Base-by-base conservation (phyloP, 2,888 invertebrate genomes). In the Mayetiola destructor region DNA sequence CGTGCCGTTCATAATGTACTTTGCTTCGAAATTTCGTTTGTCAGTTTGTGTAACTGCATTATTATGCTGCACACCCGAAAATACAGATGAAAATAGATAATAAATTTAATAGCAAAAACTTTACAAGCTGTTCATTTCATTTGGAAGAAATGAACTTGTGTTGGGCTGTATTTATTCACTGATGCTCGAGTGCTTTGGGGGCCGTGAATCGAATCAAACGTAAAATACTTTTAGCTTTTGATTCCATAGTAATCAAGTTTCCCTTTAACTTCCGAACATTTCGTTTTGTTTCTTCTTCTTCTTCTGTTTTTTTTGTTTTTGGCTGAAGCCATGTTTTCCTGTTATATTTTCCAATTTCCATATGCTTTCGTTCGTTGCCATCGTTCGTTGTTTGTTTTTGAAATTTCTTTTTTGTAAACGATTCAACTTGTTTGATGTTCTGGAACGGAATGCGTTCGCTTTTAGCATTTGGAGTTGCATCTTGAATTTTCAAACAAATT, bases 351-450 rank as follows among this genome's bases (percentile, higher is more conserved):
- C 6, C 3, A n/a, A 48, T 48, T 48, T 48, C 48, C 48, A 48
- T 48, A 48, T 48, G 48, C 48, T n/a, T n/a, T n/a, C 48, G 27
- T 48, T 48, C 23, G 14, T 3, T 3, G 23, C 23, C 23, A 23
- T 2, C 14, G n/a, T 2, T 3, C 21, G 23, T 12, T 42, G 23
- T 14, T 8, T 8, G 12, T 32, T 32, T 32, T 9, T 9, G 32
- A 12, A 8, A 32, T 8, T 18, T 23, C 23, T 42, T 16, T 48
- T 23, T 23, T 16, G 23, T 48, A 23, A 6, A 48, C 27, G 27
- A 48, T 48, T 48, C 48, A 48, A 14, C 14, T n/a, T 48, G 48
- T 27, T 48, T 48, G 48, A 48, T 48, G 48, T 48, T 48, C 27
- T 27, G 48, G 48, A 48, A 48, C 48, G 48, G 48, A 27, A 48